phyloP scores from a whole-genome alignment of 2,113 vertebrate genomes.

The Salminus brasiliensis region DNA sequence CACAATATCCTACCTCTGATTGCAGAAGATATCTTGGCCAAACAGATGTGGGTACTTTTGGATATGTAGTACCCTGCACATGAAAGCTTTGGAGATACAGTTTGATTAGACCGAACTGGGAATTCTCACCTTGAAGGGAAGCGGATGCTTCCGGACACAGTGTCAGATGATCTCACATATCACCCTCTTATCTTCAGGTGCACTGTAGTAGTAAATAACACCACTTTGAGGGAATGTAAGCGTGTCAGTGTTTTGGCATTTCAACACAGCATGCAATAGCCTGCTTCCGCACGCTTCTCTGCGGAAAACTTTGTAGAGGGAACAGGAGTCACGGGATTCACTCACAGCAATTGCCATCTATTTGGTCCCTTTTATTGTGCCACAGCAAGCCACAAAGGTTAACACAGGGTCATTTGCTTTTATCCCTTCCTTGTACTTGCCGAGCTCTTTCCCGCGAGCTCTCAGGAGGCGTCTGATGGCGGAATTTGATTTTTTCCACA shows the following conservation, averaged over 20 bases:
- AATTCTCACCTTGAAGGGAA: too few species aligned
- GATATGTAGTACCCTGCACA: too few species aligned
- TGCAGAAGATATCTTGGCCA: too few species aligned
- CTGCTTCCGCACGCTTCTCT: not conserved
- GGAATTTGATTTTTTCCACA: conserved; percentile 4
- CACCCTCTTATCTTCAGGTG: not conserved
- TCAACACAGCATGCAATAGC: not conserved
- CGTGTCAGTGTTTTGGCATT: not conserved
- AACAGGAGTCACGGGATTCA: not conserved
- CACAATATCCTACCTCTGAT: too few species aligned
- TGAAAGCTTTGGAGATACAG: too few species aligned
- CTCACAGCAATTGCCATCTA: not conserved
- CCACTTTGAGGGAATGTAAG: not conserved
- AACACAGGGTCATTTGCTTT: conserved; percentile 15
- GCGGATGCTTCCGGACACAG: too few species aligned
- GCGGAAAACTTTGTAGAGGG: not conserved
- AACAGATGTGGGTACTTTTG: too few species aligned
- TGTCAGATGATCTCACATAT: not conserved
- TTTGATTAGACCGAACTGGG: too few species aligned
- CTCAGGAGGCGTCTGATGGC: conserved; percentile 7
- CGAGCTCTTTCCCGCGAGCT: not conserved
- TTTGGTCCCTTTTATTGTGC: not conserved
- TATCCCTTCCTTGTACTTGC: not conserved
- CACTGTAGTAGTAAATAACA: not conserved
- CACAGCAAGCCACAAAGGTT: not conserved